Evolutionary conservation across 2,797 vertebrate genomes (phyloP).

Genomic region (Sternarchorhynchus goeldii): DNA sequence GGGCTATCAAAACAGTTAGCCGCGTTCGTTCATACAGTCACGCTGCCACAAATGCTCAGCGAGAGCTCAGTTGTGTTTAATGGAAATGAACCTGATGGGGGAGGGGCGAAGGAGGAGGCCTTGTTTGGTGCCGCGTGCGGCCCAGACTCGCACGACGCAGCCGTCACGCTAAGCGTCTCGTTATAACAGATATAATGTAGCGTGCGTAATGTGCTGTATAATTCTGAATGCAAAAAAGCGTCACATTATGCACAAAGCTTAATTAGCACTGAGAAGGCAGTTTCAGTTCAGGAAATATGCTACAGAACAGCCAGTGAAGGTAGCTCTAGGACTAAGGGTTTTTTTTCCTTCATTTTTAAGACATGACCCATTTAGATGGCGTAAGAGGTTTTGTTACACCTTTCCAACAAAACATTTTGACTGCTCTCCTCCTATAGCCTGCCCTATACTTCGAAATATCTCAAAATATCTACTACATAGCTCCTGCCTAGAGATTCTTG

Average conservation of each 20-base stretch:
- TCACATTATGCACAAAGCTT: slow-evolving; percentile 17
- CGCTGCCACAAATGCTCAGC: slow-evolving; percentile 27
- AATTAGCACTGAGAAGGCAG: slow-evolving; percentile 31
- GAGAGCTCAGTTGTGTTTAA: slow-evolving; percentile 46
- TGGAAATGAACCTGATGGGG: slow-evolving; percentile 37
- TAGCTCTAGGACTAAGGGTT: background rate
- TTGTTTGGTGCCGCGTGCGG: background rate
- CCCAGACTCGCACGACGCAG: background rate
- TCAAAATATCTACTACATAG: slow-evolving; percentile 1
- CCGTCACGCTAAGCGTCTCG: background rate
- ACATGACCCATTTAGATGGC: slow-evolving; percentile 38
- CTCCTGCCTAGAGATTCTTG: background rate
- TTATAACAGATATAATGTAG: slow-evolving; percentile 4
- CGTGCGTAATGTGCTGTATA: slow-evolving; percentile 18
- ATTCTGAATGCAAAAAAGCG: slow-evolving; percentile 17
- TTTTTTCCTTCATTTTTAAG: slow-evolving; percentile 45
- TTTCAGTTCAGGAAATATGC: slow-evolving; percentile 63
- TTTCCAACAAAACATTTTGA: slow-evolving; percentile 20
- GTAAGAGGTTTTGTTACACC: slow-evolving; percentile 43
- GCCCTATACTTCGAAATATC: slow-evolving; percentile 15
- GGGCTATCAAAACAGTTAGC: slow-evolving; percentile 38
- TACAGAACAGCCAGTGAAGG: slow-evolving; percentile 45
- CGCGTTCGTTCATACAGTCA: slow-evolving; percentile 23
- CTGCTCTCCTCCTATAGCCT: slow-evolving; percentile 9
- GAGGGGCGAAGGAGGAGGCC: slow-evolving; percentile 16